phyloP scores from a whole-genome alignment of 2,888 invertebrate species.

The Trachelus troglodyta region DNA sequence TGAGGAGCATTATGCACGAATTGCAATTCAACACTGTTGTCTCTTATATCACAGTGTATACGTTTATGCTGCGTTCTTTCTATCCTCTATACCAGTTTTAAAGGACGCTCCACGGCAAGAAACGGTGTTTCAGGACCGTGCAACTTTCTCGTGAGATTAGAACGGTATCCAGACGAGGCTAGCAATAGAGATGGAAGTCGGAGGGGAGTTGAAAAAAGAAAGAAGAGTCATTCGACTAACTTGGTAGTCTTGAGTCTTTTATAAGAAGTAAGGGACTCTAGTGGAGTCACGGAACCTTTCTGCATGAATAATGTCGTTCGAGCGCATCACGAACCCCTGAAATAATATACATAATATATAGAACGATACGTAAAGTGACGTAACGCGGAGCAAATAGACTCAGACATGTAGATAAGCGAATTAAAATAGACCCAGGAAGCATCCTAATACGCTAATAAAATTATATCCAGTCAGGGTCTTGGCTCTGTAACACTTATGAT shows the following conservation, averaged over 20 bases:
- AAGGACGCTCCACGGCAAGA: neutral
- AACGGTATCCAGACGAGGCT: neutral
- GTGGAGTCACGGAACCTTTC: no score
- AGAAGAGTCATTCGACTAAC: neutral
- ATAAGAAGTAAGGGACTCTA: neutral
- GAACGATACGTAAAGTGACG: neutral
- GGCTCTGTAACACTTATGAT: neutral
- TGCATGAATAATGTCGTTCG: no score
- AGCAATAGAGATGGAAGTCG: neutral
- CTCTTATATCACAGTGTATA: neutral
- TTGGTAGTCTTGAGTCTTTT: neutral
- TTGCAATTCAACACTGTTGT: neutral
- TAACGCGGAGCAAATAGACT: neutral
- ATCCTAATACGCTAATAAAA: neutral
- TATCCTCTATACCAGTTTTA: neutral
- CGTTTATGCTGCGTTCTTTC: neutral
- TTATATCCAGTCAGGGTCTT: neutral
- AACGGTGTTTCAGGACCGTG: neutral
- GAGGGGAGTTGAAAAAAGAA: neutral
- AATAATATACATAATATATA: neutral
- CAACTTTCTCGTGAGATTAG: neutral
- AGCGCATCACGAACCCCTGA: no score
- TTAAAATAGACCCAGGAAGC: neutral
- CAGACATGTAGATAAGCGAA: neutral
- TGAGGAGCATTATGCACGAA: neutral